Base-by-base conservation (phyloP, 2,113 vertebrate species). In the Neoarius graeffei region DNA sequence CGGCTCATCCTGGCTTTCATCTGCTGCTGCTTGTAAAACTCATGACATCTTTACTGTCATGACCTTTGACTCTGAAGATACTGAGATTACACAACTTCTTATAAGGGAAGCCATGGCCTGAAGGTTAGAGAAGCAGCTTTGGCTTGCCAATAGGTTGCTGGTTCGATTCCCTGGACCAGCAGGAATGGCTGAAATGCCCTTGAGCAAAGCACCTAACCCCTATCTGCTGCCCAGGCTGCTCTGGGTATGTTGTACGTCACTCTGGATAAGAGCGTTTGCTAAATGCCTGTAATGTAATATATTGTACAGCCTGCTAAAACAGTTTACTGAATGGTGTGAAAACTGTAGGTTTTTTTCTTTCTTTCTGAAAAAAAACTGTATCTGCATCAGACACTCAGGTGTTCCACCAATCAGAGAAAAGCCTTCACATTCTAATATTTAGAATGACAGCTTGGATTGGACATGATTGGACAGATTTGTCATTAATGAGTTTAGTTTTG, bases 11-110 rank as follows among this genome's bases (percentile, higher is more conserved):
- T 59, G 67, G 54, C 83, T 82, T 82, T 87, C 83, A 83, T 88
- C 86, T 90, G 89, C 42, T 83, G 52, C 57, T 71, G 83, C 19
- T 84, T 62, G 80, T 90, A 79, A 86, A 88, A 62, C 79, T 23
- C 42, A 5, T 77, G 86, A 83, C 69, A 86, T 79, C 79, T 90
- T 90, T 88, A 90, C 74, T n/a, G 13, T 62, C 42, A 15, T 86
- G 84, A 90, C 71, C 86, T 90, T 35, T 86, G 79, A 86, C 83
- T 79, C n/a, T 42, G 2, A 30, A 54, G 88, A 77, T 77, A 64
- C 10, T 59, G 77, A 77, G 52, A 59, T 85, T 82, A 77, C 69
- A 30, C 89, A 85, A 30, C 71, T 81, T 73, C 84, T 42, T 42
- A 42, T 42, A 42, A 42, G 42, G 42, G 42, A 42, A 42, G 42